Conservation (phyloP, 2,113 vertebrate genomes). For the Erythrocebus patas region DNA sequence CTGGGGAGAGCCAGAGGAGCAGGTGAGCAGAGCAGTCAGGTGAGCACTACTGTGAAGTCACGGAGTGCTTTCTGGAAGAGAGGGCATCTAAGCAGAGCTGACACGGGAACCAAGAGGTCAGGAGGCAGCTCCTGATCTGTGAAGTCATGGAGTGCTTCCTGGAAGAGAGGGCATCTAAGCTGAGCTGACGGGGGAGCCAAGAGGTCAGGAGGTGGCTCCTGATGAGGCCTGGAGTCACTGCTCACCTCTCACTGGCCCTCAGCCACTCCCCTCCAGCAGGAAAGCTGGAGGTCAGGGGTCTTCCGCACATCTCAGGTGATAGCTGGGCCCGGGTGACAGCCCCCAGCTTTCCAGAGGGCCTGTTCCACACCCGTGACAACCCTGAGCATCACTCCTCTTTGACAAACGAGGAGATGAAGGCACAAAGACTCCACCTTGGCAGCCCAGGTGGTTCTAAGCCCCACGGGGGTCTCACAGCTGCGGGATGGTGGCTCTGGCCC, state of each 20-base stretch:
- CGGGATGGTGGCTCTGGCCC: background rate
- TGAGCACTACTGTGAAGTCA: background rate
- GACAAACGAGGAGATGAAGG: background rate
- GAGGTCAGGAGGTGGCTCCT: background rate
- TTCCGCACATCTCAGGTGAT: background rate
- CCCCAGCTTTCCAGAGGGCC: background rate
- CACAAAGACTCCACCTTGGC: background rate
- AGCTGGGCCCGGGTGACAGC: background rate
- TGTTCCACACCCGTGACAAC: accelerated
- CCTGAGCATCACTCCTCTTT: background rate
- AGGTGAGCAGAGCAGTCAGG: background rate
- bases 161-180: background rate
- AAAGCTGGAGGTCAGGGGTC: background rate
- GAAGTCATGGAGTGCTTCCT: background rate
- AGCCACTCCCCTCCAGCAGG: too few relatives aligned
- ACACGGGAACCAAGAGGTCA: background rate
- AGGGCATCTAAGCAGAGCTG: background rate
- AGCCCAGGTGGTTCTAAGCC: background rate
- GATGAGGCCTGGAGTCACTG: background rate
- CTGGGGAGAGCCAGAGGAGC: background rate
- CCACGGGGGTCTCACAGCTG: background rate
- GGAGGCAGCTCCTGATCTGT: background rate
- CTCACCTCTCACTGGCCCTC: background rate
- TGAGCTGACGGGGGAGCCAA: background rate
- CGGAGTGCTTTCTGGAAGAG: background rate